phyloP scores from a whole-genome alignment of 2,113 vertebrate species.

The Pachypanchax playfairii region DNA sequence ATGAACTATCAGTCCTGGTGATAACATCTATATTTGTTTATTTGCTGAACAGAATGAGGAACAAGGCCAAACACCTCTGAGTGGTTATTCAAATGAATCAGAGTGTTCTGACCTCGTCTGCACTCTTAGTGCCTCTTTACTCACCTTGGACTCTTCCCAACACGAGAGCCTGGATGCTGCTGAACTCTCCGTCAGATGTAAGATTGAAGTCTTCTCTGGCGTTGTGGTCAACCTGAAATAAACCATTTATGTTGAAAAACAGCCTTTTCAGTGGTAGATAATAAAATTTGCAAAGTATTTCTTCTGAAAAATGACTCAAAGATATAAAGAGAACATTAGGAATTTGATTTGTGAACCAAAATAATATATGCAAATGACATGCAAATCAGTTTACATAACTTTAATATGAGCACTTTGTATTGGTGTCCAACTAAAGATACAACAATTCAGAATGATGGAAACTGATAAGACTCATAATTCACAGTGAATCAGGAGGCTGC shows the following conservation, averaged over 20 bases:
- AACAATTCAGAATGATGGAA: conserved; percentile 12
- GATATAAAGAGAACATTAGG: not conserved
- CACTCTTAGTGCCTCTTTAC: conserved; percentile 10
- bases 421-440: not conserved
- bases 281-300: not conserved
- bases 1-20: conserved; percentile 8
- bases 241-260: not conserved
- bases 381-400: not conserved
- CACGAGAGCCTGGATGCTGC: conserved; percentile 48
- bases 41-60: not conserved
- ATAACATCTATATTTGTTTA: conserved; percentile 8
- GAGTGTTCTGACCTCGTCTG: conserved; percentile 1
- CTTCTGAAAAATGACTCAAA: not conserved
- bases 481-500: conserved; percentile 31
- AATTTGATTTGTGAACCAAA: not conserved
- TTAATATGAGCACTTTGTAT: not conserved
- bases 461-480: conserved; percentile 46
- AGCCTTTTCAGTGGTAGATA: not conserved
- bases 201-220: conserved; percentile 67
- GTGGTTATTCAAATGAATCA: conserved; percentile 18
- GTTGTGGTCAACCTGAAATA: conserved; percentile 59
- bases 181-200: conserved; percentile 60
- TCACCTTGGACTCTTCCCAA: conserved; percentile 60
- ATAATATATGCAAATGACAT: not conserved
- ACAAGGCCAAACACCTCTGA: conserved; percentile 11